Base-by-base conservation (phyloP, 2,888 invertebrate genomes). In the Alloscopus bannaensis region DNA sequence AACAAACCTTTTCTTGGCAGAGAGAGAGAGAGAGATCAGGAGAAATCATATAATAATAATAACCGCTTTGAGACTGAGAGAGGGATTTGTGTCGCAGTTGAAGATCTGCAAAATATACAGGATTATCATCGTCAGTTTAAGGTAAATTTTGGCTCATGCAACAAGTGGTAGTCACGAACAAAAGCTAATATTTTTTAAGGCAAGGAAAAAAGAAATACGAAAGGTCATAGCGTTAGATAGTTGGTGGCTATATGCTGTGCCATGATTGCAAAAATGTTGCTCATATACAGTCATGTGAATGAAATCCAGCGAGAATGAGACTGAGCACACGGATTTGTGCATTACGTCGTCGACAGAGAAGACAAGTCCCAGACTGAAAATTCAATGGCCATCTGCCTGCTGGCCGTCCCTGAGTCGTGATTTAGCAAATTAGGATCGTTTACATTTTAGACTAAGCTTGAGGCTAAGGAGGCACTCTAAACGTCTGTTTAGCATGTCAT, bases 391-490 rank as follows among this genome's bases (percentile, higher is more conserved):
- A 50, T 45, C 47, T 79, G 72, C 62, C 72, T 79, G 72, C 52
- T 73, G 72, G 79, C 79, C 79, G 79, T 66, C 72, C 72, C 72
- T 79, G 79, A 79, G 66, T 72, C 68, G 79, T 79, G 79, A 79
- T 79, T 79, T 72, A 79, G 79, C 79, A 79, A 79, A 79, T 79
- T 79, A 79, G 79, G 62, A 73, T 72, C 68, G 72, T 79, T 72
- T 78, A 78, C 65, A 59, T 78, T 45, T 71, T 65, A 68, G 60
- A 26, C 72, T 47, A 62, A 68, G 55, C 50, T 45, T n/a, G 18
- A 62, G 60, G 71, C 47, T 65, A 60, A 68, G 62, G 45, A 77
- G 64, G 68, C 77, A 68, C 72, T 79, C 59, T 65, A 24, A 16
- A 24, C 59, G 66, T 73, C 66, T 71, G 71, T 31, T 47, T 57